phyloP scores from a whole-genome alignment of 2,113 vertebrate species.

The Hypomesus transpacificus region DNA sequence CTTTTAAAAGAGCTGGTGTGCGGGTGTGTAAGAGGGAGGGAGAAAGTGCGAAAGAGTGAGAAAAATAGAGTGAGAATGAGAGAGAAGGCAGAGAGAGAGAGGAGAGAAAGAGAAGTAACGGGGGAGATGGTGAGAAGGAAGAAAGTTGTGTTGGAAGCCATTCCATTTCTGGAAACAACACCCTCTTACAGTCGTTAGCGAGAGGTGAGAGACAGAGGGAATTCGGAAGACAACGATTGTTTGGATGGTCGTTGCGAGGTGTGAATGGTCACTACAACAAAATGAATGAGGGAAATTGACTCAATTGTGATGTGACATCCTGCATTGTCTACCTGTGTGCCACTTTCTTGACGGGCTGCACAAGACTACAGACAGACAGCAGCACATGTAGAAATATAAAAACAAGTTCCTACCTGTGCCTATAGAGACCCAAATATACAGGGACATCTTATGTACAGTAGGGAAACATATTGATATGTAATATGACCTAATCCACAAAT shows the following conservation, averaged over 20 bases:
- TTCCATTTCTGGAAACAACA: conserved; percentile 52
- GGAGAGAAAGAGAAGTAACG: not conserved
- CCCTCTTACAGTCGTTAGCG: conserved; percentile 55
- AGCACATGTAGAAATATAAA: no score
- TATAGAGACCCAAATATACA: not conserved
- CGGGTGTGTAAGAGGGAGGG: conserved; percentile 4
- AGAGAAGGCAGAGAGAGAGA: conserved; percentile 1
- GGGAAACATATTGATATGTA: no score
- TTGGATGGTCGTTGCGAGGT: conserved; percentile 6
- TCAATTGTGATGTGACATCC: conserved; percentile 12
- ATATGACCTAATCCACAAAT: no score
- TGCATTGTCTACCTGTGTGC: not conserved
- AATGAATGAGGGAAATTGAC: not conserved
- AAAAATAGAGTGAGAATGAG: no score
- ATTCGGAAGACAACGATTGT: conserved; percentile 24
- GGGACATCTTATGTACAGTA: no score
- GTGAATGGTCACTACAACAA: conserved; percentile 23
- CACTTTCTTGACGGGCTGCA: not conserved
- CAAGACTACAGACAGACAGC: not conserved
- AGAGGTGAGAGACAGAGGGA: conserved; percentile 36
- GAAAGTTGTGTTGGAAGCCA: conserved; percentile 8
- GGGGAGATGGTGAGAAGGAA: conserved; percentile 7
- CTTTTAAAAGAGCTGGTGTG: conserved; percentile 46
- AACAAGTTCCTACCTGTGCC: not conserved
- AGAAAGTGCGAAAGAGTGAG: conserved; percentile 5